phyloP scores from a whole-genome alignment of 1,140 invertebrate species.

The Sarcophaga bullata region DNA sequence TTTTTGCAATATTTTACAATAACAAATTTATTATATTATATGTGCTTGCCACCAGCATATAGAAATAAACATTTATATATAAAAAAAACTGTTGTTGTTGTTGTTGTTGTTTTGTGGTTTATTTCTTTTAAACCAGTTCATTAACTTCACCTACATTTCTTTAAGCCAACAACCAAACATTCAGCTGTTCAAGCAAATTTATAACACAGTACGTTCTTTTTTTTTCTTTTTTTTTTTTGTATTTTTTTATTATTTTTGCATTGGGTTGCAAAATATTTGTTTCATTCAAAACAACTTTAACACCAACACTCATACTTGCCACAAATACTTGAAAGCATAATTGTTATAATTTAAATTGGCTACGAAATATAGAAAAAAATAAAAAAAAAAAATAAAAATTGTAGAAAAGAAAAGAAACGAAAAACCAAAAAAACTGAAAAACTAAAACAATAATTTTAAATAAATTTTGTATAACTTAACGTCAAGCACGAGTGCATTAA shows the following conservation, averaged over 20 bases:
- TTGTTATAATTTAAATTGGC: constrained; percentile 1
- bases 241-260: too few relatives aligned
- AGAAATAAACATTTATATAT: background rate
- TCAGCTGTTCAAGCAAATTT: background rate
- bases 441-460: constrained; percentile 10
- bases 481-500: constrained; percentile 25
- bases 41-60: background rate
- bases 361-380: background rate
- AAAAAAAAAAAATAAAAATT: too few relatives aligned
- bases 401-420: too few relatives aligned
- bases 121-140: constrained; percentile 15
- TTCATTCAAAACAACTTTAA: background rate
- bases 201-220: background rate
- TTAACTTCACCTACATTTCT: constrained; percentile 10
- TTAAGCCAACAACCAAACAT: background rate
- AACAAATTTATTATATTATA: too few relatives aligned
- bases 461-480: constrained; percentile 20
- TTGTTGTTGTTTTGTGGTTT: background rate
- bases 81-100: background rate
- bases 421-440: too few relatives aligned
- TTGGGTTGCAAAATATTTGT: background rate
- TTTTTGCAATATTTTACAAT: too few relatives aligned
- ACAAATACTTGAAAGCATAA: background rate
- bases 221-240: too few relatives aligned
- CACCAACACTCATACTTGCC: background rate